Evolutionary conservation across 2,113 vertebrate species (phyloP).

Genomic region (Andinoacara biseriatus): DNA sequence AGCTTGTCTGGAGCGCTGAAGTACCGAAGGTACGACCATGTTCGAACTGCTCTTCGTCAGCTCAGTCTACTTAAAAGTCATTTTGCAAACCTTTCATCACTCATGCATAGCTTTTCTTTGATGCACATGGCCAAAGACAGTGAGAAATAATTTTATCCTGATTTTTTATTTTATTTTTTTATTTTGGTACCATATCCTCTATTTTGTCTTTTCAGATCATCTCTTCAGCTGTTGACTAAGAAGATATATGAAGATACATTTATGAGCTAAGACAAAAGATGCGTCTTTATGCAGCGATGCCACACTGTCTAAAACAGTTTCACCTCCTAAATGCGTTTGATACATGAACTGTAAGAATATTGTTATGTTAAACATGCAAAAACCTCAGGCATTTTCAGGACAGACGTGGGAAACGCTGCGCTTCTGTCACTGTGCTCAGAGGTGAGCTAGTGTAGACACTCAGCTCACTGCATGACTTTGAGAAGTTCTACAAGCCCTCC

Average conservation of each 20-base stretch:
- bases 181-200: neutral
- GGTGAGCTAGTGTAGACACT: slow-evolving; percentile 28
- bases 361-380: slow-evolving; percentile 30
- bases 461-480: slow-evolving; percentile 64
- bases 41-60: slow-evolving; percentile 34
- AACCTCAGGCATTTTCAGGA: slow-evolving; percentile 15
- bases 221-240: slow-evolving; percentile 17
- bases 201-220: slow-evolving; percentile 19
- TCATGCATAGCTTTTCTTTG: slow-evolving; percentile 53
- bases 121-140: slow-evolving; percentile 30
- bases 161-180: neutral
- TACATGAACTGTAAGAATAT: slow-evolving; percentile 30
- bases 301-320: slow-evolving; percentile 3
- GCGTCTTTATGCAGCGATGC: neutral
- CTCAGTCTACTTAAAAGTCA: slow-evolving; percentile 40
- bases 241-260: slow-evolving; percentile 8
- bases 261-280: neutral
- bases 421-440: slow-evolving; percentile 13
- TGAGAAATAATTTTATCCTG: slow-evolving; percentile 12
- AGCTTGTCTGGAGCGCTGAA: slow-evolving; percentile 31
- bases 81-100: slow-evolving; percentile 67
- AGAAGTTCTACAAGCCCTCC: slow-evolving; percentile 63
- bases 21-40: slow-evolving; percentile 14
- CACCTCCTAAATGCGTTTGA: slow-evolving; percentile 19
- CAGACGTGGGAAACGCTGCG: neutral